Evolutionary conservation across 2,888 invertebrate species (phyloP), one percentile per base, ranked within the genome.

Genomic region (Neoascia interrupta): DNA sequence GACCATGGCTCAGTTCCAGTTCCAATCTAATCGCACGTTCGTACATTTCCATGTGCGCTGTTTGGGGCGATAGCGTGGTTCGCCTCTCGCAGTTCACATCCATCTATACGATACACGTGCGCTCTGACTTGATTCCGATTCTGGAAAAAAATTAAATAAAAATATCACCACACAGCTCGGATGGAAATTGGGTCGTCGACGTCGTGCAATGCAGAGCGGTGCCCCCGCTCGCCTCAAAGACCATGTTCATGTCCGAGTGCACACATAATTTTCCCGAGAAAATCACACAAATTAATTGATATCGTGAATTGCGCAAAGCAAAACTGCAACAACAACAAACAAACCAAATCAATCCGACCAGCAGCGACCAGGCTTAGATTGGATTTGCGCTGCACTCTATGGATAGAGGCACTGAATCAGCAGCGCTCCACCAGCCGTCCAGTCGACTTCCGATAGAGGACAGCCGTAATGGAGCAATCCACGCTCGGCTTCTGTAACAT

Each of bases 231-330:
- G 36, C 21, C 47, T 63, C 49, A 45, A 54, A 16, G 31, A 31
- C 56, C 66, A 61, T 72, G 76, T 76, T 72, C 76, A 79, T 60
- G 79, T 73, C 64, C 66, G 49, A 66, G 49, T 68, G 73, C 66
- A 66, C 66, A 79, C 56, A 61, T 73, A 73, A 79, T 68, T 79
- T 63, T 61, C 34, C 31, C 63, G 5, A 73, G 39, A 73, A 80
- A 73, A 79, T 74, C 73, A 56, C 51, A 74, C 79, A 80, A 80
- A 73, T 58, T 80, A 80, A 80, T 80, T 80, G 80, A 74, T 69
- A 80, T 73, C 73, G 51, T 69, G 68, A 61, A 68, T 79, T 72
- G 79, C 72, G 49, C 72, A 72, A 79, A 3, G 54, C 47, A 66
- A 10, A 45, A 11, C n/a, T n/a, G n/a, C 19, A 54, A 28, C 13